These are phyloP conservation scores for Drosophila seguyi DNA, from an alignment of 1,140 invertebrate species.

Conservation along the genomic window DNA sequence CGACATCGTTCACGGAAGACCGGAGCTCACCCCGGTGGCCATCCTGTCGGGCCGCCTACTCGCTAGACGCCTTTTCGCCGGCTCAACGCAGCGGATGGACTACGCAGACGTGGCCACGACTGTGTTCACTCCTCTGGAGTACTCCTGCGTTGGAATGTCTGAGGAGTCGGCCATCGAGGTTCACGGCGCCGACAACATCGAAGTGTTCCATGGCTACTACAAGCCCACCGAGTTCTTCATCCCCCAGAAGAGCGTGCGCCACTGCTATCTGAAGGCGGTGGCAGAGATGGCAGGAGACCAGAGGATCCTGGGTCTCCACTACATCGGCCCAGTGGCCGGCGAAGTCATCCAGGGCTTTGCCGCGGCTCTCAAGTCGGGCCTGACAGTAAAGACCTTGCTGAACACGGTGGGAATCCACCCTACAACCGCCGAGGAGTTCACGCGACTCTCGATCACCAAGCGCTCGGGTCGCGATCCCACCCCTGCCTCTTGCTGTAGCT, in stretches of 20 bases:
- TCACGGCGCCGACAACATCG: conserved; percentile 89
- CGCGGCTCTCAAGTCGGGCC: conserved; percentile 91
- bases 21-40: conserved; percentile 98
- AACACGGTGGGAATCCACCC: conserved; percentile 98
- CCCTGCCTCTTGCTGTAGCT: conserved; percentile 94
- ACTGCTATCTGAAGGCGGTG: conserved; percentile 93
- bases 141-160: conserved; percentile 96
- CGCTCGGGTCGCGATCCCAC: conserved; percentile 93
- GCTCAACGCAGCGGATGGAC: conserved; percentile 90
- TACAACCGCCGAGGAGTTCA: conserved; percentile 96
- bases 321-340: conserved; percentile 97
- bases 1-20: conserved; percentile 94
- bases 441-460: conserved; percentile 91
- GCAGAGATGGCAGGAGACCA: conserved; percentile 89
- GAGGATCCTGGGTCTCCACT: conserved; percentile 96
- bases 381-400: conserved; percentile 95
- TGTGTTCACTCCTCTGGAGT: conserved; percentile 98
- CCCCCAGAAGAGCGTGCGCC: conserved; percentile 91
- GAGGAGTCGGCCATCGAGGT: conserved; percentile 93
- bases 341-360: conserved; percentile 99
- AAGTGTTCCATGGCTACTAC: conserved; percentile 97
- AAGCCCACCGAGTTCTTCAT: conserved; percentile 98
- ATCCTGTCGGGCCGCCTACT: conserved; percentile 96
- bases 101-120: conserved; percentile 98
- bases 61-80: conserved; percentile 90